Evolutionary conservation across 2,888 invertebrate species (phyloP).

Genomic region (Anaspis maculata): DNA sequence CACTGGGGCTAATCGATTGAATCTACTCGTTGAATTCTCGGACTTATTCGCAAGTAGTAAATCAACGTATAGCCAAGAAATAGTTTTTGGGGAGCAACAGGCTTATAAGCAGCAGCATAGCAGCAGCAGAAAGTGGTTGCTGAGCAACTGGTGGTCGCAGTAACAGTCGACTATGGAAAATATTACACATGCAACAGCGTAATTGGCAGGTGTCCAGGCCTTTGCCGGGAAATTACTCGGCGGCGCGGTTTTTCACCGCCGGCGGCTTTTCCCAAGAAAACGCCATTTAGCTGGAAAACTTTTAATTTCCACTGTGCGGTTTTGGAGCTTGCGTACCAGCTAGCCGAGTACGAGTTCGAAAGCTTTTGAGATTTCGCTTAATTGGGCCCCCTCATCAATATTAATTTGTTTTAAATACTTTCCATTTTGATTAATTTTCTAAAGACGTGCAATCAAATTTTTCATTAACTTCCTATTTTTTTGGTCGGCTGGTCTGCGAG

Average conservation of each 20-base stretch:
- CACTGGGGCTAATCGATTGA: slow-evolving; percentile 31
- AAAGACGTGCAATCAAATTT: slow-evolving; percentile 3
- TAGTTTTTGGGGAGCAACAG: slow-evolving; percentile 32
- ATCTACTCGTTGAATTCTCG: slow-evolving; percentile 6
- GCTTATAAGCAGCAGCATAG: slow-evolving; percentile 16
- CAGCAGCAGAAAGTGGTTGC: slow-evolving; percentile 13
- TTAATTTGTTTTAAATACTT: slow-evolving; percentile 15
- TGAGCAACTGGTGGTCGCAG: slow-evolving; percentile 26
- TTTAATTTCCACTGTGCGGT: too few relatives aligned
- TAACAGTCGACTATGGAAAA: slow-evolving; percentile 28
- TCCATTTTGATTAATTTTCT: slow-evolving; percentile 9
- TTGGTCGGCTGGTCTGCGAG: not conserved
- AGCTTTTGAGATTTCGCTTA: slow-evolving; percentile 8
- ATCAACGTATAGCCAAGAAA: slow-evolving; percentile 29
- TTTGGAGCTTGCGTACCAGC: too few relatives aligned
- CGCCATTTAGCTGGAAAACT: slow-evolving; percentile 3
- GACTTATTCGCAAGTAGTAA: slow-evolving; percentile 21
- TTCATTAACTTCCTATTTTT: slow-evolving; percentile 2
- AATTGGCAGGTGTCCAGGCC: slow-evolving; percentile 38
- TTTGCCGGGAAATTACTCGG: slow-evolving; percentile 2
- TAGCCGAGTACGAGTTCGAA: too few relatives aligned
- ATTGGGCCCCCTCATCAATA: slow-evolving; percentile 11
- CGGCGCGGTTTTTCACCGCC: slow-evolving; percentile 1
- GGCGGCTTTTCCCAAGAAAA: slow-evolving; percentile 2
- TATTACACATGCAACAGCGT: slow-evolving; percentile 41